Conservation (phyloP, 2,113 vertebrate species). For the Dipodomys ordii region DNA sequence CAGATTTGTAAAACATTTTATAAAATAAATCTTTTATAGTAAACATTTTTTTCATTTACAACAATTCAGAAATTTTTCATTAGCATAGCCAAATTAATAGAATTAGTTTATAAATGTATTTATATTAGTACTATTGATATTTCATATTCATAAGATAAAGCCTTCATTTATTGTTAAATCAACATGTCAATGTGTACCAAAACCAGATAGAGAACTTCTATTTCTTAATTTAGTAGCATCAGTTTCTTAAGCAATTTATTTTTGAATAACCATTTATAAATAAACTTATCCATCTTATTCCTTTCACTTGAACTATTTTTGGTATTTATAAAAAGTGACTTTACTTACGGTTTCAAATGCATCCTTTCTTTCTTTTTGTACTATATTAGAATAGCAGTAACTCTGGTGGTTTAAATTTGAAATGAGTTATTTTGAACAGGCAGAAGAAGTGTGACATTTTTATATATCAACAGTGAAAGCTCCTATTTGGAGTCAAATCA, state of each 20-base stretch:
- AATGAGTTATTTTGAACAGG: conserved; percentile 50
- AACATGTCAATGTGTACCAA: background rate
- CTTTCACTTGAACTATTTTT: conserved; percentile 2
- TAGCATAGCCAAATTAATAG: background rate
- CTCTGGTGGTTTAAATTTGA: conserved; percentile 57
- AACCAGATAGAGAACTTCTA: background rate
- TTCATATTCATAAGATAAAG: background rate
- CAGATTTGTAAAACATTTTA: background rate
- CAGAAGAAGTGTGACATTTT: background rate
- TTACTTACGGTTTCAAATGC: conserved; percentile 67
- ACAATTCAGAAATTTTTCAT: background rate
- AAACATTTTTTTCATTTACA: background rate
- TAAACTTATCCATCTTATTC: background rate
- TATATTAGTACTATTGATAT: background rate
- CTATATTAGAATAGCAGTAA: conserved; percentile 5
- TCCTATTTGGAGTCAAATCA: background rate
- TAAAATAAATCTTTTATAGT: background rate
- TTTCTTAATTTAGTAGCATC: background rate
- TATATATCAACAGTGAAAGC: background rate
- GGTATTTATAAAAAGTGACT: conserved; percentile 3
- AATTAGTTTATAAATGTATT: background rate
- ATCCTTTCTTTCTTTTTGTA: conserved; percentile 64
- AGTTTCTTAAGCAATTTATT: too few species aligned
- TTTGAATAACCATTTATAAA: background rate
- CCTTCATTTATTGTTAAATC: background rate